Conservation (phyloP, 2,888 invertebrate genomes). For the Sinhomidia bicolor region DNA sequence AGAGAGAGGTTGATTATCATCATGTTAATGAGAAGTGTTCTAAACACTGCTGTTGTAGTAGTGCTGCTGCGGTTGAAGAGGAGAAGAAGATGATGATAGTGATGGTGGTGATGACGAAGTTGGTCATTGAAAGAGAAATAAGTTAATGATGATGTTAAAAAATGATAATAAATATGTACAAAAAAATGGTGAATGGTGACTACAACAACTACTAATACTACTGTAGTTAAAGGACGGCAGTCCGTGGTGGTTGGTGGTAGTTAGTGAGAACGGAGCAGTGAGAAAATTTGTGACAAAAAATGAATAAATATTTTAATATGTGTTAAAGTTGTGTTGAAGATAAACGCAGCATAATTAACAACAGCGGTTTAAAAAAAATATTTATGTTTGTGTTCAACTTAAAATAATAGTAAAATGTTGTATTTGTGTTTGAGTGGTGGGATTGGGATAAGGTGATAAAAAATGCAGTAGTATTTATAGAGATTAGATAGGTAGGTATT, state of each 20-base stretch:
- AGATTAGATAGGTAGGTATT: too few species aligned
- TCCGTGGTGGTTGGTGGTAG: neutral
- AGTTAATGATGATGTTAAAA: neutral
- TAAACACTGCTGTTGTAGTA: too few species aligned
- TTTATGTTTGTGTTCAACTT: too few species aligned
- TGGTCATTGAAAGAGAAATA: neutral
- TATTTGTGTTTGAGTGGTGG: too few species aligned
- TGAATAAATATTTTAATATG: too few species aligned
- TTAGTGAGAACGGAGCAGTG: neutral
- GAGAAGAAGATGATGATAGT: neutral
- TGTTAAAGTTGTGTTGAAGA: neutral
- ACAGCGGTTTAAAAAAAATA: too few species aligned
- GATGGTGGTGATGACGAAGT: neutral
- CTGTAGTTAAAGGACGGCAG: neutral
- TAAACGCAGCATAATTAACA: neutral
- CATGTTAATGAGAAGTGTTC: neutral
- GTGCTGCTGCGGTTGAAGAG: too few species aligned
- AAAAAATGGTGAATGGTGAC: constrained; percentile 11
- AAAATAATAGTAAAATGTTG: too few species aligned
- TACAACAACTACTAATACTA: too few species aligned
- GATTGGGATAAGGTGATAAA: too few species aligned
- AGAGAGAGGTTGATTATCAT: neutral
- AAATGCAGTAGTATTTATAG: too few species aligned
- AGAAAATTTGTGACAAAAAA: neutral
- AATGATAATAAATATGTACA: too few species aligned